Base-by-base conservation (phyloP, 1,140 invertebrate genomes). In the Pachypeltis micranthus region DNA sequence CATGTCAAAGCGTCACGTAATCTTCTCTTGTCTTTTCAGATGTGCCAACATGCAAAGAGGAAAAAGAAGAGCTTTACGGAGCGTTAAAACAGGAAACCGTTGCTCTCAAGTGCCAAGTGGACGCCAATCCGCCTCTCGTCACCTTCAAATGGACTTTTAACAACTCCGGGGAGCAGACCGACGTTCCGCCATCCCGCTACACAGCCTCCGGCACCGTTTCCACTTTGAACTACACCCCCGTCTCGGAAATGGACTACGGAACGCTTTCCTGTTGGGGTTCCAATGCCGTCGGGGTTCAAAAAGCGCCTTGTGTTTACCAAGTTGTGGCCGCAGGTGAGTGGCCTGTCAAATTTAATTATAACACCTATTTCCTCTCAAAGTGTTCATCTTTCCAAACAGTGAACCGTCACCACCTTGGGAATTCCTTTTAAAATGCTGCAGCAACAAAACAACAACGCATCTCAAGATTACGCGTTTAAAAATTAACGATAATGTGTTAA, bases 121-220 rank as follows among this genome's bases (percentile, higher is more conserved):
- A 91, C 67, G 85, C 90, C 64, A 90, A 92, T 71, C 91, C 91
- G 10, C 80, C 86, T 0, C 78, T 85, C 12, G 81, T 85, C 67
- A 83, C 83, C 71, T 92, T 90, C 73, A 86, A 88, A 65, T 91
- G 90, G 90, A 90, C 87, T 44, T 91, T 92, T 78, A 91, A 91
- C 76, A 90, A 88, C 72, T 89, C 87, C 44, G 87, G 87, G 7
- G 88, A 91, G 70, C 82, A 87, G 70, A 84, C 84, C 0, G 86
- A 90, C 70, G 78, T 91, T 47, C 80, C 87, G 7, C 78, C 84
- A 24, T 79, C 81, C 29, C 76, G 80, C 63, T 83, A 81, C 71
- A 81, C 82, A 61, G 76, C 78, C 69, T 71, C 79, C 64, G 80
- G 84, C n/a, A 81, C 81, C 61, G 81, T 85, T 21, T 89, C 86